Evolutionary conservation across 2,113 vertebrate genomes (phyloP).

Genomic region (Sceloporus tristichus): DNA sequence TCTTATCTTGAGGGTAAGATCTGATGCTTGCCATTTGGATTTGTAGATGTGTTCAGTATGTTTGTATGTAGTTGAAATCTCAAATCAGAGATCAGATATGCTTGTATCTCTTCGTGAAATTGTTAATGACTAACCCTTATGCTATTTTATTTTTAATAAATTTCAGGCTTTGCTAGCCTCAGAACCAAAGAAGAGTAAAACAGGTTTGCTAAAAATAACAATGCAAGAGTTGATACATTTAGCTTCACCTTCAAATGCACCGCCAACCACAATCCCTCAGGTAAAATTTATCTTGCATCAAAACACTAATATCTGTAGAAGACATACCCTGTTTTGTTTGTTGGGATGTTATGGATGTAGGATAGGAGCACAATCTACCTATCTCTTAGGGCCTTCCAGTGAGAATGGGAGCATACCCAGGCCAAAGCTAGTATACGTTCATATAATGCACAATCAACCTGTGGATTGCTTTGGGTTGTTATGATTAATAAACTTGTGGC

Average conservation of each 20-base stretch:
- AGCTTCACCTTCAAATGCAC: conserved; percentile 77
- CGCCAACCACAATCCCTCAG: conserved; percentile 87
- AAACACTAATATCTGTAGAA: conserved; percentile 11
- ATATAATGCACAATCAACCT: background rate
- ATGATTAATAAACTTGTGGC: too few species aligned
- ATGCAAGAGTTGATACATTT: conserved; percentile 90
- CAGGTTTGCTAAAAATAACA: conserved; percentile 89
- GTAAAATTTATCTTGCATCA: conserved; percentile 72
- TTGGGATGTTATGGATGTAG: background rate
- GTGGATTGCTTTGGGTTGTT: background rate
- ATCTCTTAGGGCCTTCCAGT: background rate
- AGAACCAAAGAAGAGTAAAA: conserved; percentile 91
- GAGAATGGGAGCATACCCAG: background rate
- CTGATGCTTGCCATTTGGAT: background rate
- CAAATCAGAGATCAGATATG: background rate
- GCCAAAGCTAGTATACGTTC: background rate
- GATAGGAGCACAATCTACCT: background rate
- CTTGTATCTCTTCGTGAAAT: background rate
- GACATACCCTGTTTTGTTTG: fast-evolving
- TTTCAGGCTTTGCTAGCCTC: conserved; percentile 92
- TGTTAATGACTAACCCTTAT: background rate
- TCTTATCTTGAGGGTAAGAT: background rate
- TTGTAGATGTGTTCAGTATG: too few species aligned
- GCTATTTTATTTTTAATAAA: background rate
- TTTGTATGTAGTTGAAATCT: too few species aligned